Percentiles rank a stretch among this genome's conserved stretches.
Evolutionary conservation across 2,797 vertebrate species (phyloP).

Genomic region (Gymnocypris eckloni): DNA sequence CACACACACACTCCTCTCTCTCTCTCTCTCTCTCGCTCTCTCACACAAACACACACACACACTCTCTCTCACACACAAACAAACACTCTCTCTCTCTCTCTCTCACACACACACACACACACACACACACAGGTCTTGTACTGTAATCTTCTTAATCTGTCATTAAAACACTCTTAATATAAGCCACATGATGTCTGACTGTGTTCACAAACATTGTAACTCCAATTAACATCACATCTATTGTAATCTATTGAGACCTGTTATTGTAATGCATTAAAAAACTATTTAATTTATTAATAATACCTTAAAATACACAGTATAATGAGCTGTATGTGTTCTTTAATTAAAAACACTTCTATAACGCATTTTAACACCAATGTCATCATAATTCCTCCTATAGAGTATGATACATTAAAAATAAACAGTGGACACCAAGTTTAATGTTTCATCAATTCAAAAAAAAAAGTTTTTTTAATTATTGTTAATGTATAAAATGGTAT

Average conservation of each 20-base stretch:
- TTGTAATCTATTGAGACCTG: no score
- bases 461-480: no score
- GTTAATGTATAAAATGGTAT: no score
- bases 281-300: not conserved
- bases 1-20: no score
- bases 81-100: no score
- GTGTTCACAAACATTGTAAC: not conserved
- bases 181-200: not conserved
- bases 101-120: not conserved
- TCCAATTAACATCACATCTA: not conserved
- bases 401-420: no score
- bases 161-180: conserved; percentile 65
- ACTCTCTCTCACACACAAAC: no score
- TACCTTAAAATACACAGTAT: not conserved
- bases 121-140: not conserved
- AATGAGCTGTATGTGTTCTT: not conserved
- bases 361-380: not conserved
- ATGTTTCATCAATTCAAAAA: no score
- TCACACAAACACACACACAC: no score
- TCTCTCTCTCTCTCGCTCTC: no score
- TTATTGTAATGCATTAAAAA: not conserved
- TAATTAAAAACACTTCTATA: not conserved
- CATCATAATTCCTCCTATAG: not conserved
- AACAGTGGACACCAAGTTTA: no score
- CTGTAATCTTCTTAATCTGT: conserved; percentile 70